phyloP scores from a whole-genome alignment of 23 tunicate genomes.

The Styela plicata region DNA sequence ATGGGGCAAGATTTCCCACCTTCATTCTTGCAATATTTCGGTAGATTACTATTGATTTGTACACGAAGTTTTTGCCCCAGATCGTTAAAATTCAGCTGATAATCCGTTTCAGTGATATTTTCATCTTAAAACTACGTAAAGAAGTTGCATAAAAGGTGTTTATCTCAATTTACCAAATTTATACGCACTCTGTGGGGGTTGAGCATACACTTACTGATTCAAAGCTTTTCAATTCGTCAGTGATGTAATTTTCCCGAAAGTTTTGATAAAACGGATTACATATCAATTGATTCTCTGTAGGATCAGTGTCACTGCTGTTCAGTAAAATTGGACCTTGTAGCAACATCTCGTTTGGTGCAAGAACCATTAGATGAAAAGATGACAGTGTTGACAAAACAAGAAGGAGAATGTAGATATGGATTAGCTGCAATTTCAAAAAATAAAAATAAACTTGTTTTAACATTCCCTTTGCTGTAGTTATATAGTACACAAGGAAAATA shows the following conservation, averaged over 20 bases:
- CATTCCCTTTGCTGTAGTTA: background rate
- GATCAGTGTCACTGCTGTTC: constrained; percentile 12
- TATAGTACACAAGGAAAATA: too few species aligned
- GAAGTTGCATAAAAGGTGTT: too few species aligned
- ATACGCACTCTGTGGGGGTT: too few species aligned
- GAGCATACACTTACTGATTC: constrained; percentile 9
- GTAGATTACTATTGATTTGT: too few species aligned
- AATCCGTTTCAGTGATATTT: too few species aligned
- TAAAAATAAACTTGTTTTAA: background rate
- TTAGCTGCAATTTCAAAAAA: constrained; percentile 17
- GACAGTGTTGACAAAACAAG: constrained; percentile 14
- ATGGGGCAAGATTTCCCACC: too few species aligned
- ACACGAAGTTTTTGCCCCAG: too few species aligned
- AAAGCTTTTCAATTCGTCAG: constrained; percentile 43
- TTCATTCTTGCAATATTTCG: too few species aligned
- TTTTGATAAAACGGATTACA: constrained; percentile 56
- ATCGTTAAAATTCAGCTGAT: too few species aligned
- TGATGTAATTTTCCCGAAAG: constrained; percentile 41
- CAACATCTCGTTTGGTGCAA: constrained; percentile 59
- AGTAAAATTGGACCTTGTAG: constrained; percentile 57
- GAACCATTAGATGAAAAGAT: constrained; percentile 12
- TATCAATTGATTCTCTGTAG: constrained; percentile 14
- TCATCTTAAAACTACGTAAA: too few species aligned
- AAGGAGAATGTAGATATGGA: constrained; percentile 16
- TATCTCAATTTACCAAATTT: too few species aligned